Conservation (phyloP, 2,797 vertebrate genomes). For the Coregonus suidteri region DNA sequence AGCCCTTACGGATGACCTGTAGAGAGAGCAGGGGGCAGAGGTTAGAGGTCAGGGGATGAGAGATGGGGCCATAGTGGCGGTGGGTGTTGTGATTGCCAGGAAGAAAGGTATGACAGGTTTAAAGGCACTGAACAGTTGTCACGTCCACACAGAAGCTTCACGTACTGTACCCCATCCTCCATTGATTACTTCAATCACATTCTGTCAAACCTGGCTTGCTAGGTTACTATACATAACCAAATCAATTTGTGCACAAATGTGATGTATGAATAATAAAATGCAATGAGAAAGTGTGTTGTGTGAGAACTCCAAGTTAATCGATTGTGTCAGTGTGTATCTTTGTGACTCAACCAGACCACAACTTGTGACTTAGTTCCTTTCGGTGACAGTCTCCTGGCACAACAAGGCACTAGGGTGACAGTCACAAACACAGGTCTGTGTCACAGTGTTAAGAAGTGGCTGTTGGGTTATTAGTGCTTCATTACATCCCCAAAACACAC, state of each 20-base stretch:
- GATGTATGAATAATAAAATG: constrained; percentile 22
- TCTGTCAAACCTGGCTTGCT: neutral
- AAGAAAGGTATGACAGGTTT: neutral
- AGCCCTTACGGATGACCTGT: constrained; percentile 95
- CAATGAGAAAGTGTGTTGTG: constrained; percentile 26
- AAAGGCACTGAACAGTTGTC: neutral
- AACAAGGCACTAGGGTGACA: constrained; percentile 48
- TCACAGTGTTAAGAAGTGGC: constrained; percentile 55
- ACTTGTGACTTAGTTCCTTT: constrained; percentile 48
- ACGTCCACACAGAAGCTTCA: neutral
- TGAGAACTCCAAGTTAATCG: constrained; percentile 44
- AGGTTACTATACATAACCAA: neutral
- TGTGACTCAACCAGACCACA: constrained; percentile 41
- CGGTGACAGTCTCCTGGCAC: constrained; percentile 37
- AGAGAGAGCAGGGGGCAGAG: constrained; percentile 30
- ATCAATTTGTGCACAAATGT: constrained; percentile 32
- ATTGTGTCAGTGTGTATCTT: constrained; percentile 36
- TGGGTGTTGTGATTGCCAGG: neutral
- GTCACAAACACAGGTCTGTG: constrained; percentile 37
- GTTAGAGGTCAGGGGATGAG: constrained; percentile 32
- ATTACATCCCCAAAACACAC: constrained; percentile 29
- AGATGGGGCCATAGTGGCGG: neutral
- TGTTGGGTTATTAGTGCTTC: constrained; percentile 18
- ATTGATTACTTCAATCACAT: neutral
- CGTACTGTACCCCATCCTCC: neutral